A percentile compares a stretch with the other conserved stretches of the same genome.
These are phyloP conservation scores for Capitella teleta DNA, from an alignment of 1,140 invertebrate genomes.

Conservation along the genomic window DNA sequence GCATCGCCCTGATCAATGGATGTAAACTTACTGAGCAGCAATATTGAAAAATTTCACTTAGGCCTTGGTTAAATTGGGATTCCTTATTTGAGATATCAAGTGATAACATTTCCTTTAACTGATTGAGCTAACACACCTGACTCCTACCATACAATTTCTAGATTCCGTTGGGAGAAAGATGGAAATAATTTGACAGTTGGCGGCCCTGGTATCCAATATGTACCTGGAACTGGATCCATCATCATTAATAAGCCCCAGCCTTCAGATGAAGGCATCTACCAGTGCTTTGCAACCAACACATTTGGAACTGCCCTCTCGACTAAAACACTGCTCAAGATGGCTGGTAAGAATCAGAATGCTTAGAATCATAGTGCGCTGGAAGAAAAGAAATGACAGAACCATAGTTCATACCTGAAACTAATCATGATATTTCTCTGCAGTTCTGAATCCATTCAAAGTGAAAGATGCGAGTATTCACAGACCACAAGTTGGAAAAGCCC, in stretches of 20 bases:
- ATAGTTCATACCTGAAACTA: neutral
- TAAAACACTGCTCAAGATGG: constrained; percentile 10
- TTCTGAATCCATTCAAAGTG: constrained; percentile 6
- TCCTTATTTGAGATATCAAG: neutral
- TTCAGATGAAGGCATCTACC: constrained; percentile 11
- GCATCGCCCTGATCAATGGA: neutral
- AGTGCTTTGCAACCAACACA: constrained; percentile 14
- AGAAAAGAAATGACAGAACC: neutral
- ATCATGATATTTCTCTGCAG: neutral
- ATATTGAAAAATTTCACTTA: neutral
- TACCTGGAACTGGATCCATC: constrained; percentile 4
- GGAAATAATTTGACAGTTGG: neutral
- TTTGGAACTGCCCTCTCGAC: constrained; percentile 4
- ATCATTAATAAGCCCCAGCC: neutral
- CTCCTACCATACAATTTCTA: neutral
- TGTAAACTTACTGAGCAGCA: neutral
- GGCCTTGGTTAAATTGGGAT: too few species aligned
- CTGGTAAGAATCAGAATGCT: neutral
- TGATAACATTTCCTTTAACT: neutral
- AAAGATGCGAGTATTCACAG: constrained; percentile 2
- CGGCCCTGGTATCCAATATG: neutral
- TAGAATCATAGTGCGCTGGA: neutral
- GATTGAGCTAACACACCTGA: neutral
- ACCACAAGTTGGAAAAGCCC: constrained; percentile 14
- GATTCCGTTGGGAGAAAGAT: constrained; percentile 8